These are phyloP conservation scores for Ladona fulva DNA, from an alignment of 1,140 invertebrate genomes.

Conservation along the genomic window DNA sequence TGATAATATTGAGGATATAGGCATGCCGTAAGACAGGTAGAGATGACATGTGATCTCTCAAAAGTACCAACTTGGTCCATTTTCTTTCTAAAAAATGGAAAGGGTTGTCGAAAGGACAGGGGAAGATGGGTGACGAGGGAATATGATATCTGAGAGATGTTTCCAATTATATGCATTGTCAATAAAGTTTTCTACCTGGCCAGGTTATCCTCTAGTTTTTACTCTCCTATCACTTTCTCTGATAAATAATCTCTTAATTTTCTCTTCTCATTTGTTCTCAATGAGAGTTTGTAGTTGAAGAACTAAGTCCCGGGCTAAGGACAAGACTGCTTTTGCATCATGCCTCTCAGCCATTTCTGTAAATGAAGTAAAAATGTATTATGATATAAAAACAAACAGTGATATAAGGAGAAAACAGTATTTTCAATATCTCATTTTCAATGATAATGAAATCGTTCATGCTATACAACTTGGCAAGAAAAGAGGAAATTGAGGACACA, in stretches of 20 bases:
- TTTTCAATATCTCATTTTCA: too few relatives aligned
- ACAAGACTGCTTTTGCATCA: constrained; percentile 70
- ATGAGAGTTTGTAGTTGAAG: constrained; percentile 81
- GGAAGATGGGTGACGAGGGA: background rate
- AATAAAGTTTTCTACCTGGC: too few relatives aligned
- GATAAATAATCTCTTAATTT: background rate
- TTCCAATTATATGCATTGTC: too few relatives aligned
- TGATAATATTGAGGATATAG: background rate
- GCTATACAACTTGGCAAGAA: too few relatives aligned
- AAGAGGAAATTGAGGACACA: too few relatives aligned
- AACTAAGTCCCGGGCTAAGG: constrained; percentile 72
- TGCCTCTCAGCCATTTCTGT: constrained; percentile 93
- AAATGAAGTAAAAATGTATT: constrained; percentile 33
- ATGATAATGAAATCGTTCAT: too few relatives aligned
- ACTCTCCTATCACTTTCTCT: background rate
- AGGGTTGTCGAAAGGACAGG: background rate
- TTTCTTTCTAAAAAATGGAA: background rate
- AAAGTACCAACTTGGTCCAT: background rate
- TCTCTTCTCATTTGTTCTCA: constrained; percentile 63
- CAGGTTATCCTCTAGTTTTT: too few relatives aligned
- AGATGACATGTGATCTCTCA: background rate
- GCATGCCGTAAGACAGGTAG: background rate
- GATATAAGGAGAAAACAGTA: too few relatives aligned
- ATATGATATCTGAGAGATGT: too few relatives aligned
- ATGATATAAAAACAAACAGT: too few relatives aligned